Conservation (phyloP, 1,140 invertebrate genomes). For the Diachasmimorpha longicaudata region DNA sequence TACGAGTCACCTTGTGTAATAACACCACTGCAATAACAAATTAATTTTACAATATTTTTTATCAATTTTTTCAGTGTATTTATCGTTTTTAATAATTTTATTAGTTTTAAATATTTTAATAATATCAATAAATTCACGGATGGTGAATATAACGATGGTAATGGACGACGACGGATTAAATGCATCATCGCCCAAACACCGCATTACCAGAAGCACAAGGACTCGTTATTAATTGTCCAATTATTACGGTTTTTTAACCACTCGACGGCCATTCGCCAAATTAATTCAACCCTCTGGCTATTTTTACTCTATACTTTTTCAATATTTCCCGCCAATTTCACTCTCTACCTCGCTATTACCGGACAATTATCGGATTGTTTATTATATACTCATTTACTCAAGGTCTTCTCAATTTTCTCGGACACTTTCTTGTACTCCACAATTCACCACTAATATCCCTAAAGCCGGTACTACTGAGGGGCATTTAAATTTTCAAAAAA, state of each 20-base stretch:
- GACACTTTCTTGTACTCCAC: constrained; percentile 55
- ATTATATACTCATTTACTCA: constrained; percentile 39
- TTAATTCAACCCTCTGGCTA: constrained; percentile 4
- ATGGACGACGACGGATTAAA: constrained; percentile 55
- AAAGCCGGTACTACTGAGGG: constrained; percentile 45
- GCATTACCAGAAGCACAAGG: constrained; percentile 54
- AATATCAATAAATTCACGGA: constrained; percentile 33
- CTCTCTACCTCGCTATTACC: neutral
- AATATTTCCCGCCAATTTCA: neutral
- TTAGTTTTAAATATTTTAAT: constrained; percentile 15
- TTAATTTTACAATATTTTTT: neutral
- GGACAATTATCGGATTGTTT: neutral
- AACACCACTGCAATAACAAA: neutral
- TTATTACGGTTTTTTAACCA: constrained; percentile 12
- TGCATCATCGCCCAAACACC: constrained; percentile 61
- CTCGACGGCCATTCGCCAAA: constrained; percentile 43
- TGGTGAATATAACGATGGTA: constrained; percentile 46
- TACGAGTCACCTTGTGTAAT: constrained; percentile 1
- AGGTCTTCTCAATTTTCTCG: constrained; percentile 56
- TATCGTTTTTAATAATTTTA: constrained; percentile 8
- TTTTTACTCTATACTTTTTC: neutral
- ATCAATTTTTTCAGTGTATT: neutral
- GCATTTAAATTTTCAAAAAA: constrained; percentile 50
- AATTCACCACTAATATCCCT: constrained; percentile 54
- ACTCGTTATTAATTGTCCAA: constrained; percentile 43